A percentile compares a stretch with the other conserved stretches of the same genome.
phyloP scores from a whole-genome alignment of 2,888 invertebrate genomes.

The Diarsia rubi region DNA sequence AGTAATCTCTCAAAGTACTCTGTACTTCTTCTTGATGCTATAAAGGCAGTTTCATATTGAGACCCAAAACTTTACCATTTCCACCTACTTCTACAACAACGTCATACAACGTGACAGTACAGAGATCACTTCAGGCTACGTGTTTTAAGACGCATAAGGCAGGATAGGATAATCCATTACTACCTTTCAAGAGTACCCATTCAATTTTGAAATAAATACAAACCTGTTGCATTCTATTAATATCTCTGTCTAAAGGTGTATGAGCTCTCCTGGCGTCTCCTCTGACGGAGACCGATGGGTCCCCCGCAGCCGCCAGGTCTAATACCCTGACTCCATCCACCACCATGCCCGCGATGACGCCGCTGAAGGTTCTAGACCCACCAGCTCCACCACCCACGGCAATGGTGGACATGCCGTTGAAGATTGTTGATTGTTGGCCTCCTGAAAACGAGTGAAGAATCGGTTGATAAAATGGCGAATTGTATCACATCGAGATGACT shows the following conservation, averaged over 20 bases:
- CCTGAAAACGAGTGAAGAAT: conserved; percentile 88
- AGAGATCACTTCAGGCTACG: neutral
- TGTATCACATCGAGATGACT: neutral
- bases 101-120: neutral
- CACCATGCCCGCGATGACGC: conserved; percentile 97
- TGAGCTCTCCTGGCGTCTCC: conserved; percentile 96
- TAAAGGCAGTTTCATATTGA: neutral
- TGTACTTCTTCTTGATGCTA: neutral
- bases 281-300: conserved; percentile 94
- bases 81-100: neutral
- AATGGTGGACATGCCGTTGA: conserved; percentile 97
- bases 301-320: conserved; percentile 96
- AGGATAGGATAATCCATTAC: neutral
- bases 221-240: conserved; percentile 96
- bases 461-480: neutral
- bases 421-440: conserved; percentile 95
- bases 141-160: neutral
- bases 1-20: neutral
- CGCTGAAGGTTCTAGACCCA: conserved; percentile 95
- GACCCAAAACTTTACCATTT: neutral
- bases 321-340: conserved; percentile 96
- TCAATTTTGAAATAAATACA: neutral
- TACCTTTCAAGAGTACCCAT: neutral
- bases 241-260: conserved; percentile 94
- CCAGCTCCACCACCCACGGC: conserved; percentile 95